Conservation (phyloP, 2,888 invertebrate species). For the Scaeva pyrastri region DNA sequence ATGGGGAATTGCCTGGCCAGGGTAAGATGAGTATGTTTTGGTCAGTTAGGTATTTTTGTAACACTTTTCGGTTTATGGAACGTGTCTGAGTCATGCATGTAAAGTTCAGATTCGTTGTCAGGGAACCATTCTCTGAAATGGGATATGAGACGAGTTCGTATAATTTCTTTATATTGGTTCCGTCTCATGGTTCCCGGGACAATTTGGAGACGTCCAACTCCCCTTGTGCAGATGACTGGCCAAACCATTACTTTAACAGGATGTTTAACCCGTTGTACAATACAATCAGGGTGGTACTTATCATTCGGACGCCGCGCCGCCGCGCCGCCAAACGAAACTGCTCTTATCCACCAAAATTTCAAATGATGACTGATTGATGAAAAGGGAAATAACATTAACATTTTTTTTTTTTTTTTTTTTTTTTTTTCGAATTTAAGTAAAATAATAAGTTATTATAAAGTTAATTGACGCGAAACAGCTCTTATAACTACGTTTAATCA, state of each 20-base stretch:
- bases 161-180: background rate
- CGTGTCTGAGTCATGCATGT: slow-evolving; percentile 3
- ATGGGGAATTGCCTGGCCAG: too few relatives aligned
- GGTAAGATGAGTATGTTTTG: too few relatives aligned
- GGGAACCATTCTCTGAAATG: slow-evolving; percentile 4
- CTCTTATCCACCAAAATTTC: slow-evolving; percentile 13
- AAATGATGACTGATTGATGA: background rate
- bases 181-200: slow-evolving; percentile 2
- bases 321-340: slow-evolving; percentile 19
- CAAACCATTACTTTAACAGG: slow-evolving; percentile 7
- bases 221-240: background rate
- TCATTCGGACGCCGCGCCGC: background rate
- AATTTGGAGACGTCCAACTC: background rate
- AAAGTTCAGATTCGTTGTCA: background rate
- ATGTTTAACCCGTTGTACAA: slow-evolving; percentile 15
- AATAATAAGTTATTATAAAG: too few relatives aligned
- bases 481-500: too few relatives aligned
- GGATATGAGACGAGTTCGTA: slow-evolving; percentile 6
- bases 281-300: slow-evolving; percentile 6
- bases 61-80: too few relatives aligned
- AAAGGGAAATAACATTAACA: slow-evolving; percentile 11
- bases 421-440: too few relatives aligned
- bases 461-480: too few relatives aligned
- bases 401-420: too few relatives aligned
- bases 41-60: too few relatives aligned